A percentile compares a stretch with the other conserved stretches of the same genome.
Evolutionary conservation across 2,113 vertebrate species (phyloP).

Genomic region (Zosterops lateralis): DNA sequence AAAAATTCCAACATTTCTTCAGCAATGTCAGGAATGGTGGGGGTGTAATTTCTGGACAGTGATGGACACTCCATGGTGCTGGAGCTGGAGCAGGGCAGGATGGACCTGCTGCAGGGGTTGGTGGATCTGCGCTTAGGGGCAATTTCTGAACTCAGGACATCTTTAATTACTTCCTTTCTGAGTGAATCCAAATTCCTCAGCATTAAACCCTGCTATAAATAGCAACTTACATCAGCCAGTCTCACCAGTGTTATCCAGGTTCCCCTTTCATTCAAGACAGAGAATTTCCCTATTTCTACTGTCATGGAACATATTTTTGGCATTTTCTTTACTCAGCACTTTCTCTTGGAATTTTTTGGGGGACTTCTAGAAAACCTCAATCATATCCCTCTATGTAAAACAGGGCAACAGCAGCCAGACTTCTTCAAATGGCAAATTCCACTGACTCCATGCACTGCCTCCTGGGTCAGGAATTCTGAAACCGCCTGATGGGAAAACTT

Average conservation of each 20-base stretch:
- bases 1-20: neutral
- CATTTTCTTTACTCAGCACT: conserved; percentile 21
- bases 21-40: neutral
- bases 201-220: neutral
- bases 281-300: conserved; percentile 12
- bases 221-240: neutral
- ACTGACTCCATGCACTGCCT: neutral
- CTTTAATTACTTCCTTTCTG: neutral
- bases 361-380: neutral
- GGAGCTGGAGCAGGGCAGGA: neutral
- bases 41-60: neutral
- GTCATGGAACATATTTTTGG: neutral
- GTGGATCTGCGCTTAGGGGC: neutral
- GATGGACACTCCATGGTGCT: neutral
- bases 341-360: neutral
- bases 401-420: neutral
- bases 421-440: neutral
- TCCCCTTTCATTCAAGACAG: neutral
- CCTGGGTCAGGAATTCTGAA: neutral
- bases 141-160: neutral
- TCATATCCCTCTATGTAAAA: neutral
- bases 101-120: neutral
- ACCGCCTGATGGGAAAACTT: neutral
- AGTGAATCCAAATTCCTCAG: neutral
- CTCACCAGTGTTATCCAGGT: neutral